Base-by-base conservation (phyloP, 2,797 vertebrate genomes). In the Eptatretus atami region DNA sequence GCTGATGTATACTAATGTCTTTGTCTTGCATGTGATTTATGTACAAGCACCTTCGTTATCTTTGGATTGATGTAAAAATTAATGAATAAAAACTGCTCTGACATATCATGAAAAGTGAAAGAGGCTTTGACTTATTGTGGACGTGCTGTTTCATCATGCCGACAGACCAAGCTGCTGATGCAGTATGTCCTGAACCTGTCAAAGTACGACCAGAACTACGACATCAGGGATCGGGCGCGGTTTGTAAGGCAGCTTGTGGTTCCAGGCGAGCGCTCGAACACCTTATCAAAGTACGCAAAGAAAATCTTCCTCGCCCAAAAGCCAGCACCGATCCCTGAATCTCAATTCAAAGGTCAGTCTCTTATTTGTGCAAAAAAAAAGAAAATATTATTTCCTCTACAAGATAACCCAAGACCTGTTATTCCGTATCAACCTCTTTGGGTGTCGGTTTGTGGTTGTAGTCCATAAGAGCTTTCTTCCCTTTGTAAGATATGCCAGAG, bases 151-250 rank as follows among this genome's bases (percentile, higher is more conserved):
- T 44, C 31, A 8, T 44, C 4, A 65, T 13, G 64, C 14, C 53
- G 9, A 1, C 72, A 98, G 92, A 93, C 85, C 69, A 98, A 96
- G 73, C 80, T 98, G 65, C 75, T 98, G 69, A 96, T 88, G 2
- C 92, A 96, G 74, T 98, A 98, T 0, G 86, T 96, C 60, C 79
- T 98, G 73, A 98, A 95, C 70, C 69, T 98, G 77, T 88, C 92
- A 68, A 98, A 96, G 70, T 98, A 98, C 0, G 92, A 98, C 74
- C 92, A 98, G 75, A 98, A 98, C 74, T 98, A 98, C 0, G 92
- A 98, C 70, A 98, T 98, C 71, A 81, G 92, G 0, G 92, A 98
- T 66, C 78, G 92, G 5, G 88, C 90, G 0, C 82, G 92, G 65
- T 98, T 96, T 71, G 95, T 94, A 60, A 81, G 92, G 57, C 92